These are phyloP conservation scores for Sebastes variabilis DNA, from an alignment of 2,797 vertebrate genomes.

Conservation along the genomic window DNA sequence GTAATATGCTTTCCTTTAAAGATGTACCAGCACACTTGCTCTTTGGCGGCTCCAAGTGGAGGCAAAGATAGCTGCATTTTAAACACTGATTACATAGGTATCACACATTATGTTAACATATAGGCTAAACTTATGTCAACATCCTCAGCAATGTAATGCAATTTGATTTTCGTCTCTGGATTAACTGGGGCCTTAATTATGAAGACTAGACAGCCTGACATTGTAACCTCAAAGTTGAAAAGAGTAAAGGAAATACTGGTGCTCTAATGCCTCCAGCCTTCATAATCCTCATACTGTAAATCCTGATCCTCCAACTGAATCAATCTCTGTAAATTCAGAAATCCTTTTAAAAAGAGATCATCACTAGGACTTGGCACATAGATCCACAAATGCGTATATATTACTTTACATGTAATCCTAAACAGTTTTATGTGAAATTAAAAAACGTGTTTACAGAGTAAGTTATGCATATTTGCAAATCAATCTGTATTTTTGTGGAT, in stretches of 20 bases:
- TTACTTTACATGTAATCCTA: no score
- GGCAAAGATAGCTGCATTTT: neutral
- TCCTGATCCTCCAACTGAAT: slow-evolving; percentile 6
- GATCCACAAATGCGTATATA: neutral
- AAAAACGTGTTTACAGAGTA: no score
- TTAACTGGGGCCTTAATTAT: neutral
- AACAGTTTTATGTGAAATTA: no score
- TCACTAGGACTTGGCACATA: neutral
- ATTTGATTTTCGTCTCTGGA: neutral
- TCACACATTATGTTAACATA: neutral
- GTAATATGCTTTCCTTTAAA: slow-evolving; percentile 2
- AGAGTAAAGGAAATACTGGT: neutral
- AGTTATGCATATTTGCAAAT: no score
- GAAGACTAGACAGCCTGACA: neutral
- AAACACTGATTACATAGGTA: neutral
- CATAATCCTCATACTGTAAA: slow-evolving; percentile 18
- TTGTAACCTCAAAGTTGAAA: neutral
- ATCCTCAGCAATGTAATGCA: neutral
- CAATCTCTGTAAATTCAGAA: neutral
- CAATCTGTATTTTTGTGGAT: no score
- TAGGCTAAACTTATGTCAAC: neutral
- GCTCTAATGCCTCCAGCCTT: neutral
- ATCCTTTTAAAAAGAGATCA: slow-evolving; percentile 30
- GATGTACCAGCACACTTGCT: neutral
- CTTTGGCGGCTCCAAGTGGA: neutral